Evolutionary conservation across 2,113 vertebrate genomes (phyloP).

Genomic region (Scartelaos histophorus): DNA sequence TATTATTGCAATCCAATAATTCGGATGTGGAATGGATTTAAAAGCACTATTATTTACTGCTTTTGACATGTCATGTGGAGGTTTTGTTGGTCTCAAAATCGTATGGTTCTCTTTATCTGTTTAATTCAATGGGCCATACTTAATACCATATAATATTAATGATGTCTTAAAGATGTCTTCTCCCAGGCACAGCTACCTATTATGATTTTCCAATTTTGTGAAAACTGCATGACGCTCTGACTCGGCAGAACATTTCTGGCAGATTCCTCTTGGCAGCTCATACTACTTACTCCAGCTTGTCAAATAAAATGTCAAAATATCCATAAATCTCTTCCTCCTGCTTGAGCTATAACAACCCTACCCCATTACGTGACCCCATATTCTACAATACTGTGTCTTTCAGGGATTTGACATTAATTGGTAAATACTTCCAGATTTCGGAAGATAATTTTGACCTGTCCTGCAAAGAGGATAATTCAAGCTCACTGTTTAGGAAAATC

Average conservation of each 20-base stretch:
- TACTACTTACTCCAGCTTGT: not conserved
- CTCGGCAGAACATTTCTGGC: constrained; percentile 2
- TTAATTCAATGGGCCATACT: not conserved
- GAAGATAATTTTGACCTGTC: not conserved
- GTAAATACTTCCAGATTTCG: not conserved
- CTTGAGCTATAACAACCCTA: not conserved
- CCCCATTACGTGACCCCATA: not conserved
- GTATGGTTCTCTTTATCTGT: not conserved
- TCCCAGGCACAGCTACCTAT: not conserved
- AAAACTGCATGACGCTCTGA: not conserved
- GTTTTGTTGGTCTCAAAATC: no score
- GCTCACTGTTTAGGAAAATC: no score
- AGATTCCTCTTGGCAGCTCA: not conserved
- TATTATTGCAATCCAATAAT: no score
- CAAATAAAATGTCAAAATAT: constrained; percentile 7
- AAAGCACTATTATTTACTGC: no score
- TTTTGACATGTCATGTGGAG: no score
- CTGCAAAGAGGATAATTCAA: not conserved
- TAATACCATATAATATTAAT: not conserved
- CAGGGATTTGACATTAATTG: not conserved
- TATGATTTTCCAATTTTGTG: not conserved
- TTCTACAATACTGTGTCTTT: not conserved
- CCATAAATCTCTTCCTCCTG: constrained; percentile 5
- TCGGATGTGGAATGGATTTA: no score
- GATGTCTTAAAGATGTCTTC: not conserved